Conservation (phyloP, 1,140 invertebrate genomes). For the Drosophila trapezifrons region DNA sequence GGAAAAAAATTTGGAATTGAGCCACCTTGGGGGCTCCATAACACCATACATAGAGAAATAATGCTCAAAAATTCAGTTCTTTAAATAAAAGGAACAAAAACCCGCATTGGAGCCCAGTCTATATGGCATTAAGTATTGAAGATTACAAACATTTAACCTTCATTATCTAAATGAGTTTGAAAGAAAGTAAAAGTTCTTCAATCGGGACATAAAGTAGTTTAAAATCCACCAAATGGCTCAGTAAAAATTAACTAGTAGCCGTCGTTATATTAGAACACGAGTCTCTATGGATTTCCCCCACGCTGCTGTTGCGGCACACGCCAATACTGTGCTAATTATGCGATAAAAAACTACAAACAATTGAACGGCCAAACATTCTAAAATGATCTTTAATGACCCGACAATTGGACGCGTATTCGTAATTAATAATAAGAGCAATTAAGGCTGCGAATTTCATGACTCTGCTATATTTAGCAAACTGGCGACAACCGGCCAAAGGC, state of each 20-base stretch:
- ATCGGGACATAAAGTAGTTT: not conserved
- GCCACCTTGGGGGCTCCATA: too few species aligned
- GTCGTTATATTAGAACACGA: slow-evolving; percentile 12
- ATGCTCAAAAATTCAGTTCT: too few species aligned
- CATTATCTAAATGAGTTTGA: not conserved
- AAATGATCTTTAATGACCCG: slow-evolving; percentile 22
- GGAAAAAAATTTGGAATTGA: too few species aligned
- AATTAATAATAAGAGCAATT: slow-evolving; percentile 47
- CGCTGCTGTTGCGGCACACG: slow-evolving; percentile 29
- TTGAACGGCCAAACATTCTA: slow-evolving; percentile 29
- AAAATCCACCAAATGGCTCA: slow-evolving; percentile 5
- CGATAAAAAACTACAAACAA: slow-evolving; percentile 37
- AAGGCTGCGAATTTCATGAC: slow-evolving; percentile 22
- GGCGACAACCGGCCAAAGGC: slow-evolving; percentile 27
- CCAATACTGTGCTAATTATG: slow-evolving; percentile 23
- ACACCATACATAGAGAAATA: too few species aligned
- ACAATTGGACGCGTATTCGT: slow-evolving; percentile 27
- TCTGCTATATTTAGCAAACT: slow-evolving; percentile 40
- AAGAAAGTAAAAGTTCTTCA: not conserved
- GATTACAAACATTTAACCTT: not conserved
- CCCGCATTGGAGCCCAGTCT: too few species aligned
- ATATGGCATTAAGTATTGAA: not conserved
- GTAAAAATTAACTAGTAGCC: slow-evolving; percentile 29
- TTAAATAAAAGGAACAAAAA: too few species aligned
- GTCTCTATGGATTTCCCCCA: slow-evolving; percentile 11